Base-by-base conservation (phyloP, 1,140 invertebrate genomes). In the Cydia pomonella region DNA sequence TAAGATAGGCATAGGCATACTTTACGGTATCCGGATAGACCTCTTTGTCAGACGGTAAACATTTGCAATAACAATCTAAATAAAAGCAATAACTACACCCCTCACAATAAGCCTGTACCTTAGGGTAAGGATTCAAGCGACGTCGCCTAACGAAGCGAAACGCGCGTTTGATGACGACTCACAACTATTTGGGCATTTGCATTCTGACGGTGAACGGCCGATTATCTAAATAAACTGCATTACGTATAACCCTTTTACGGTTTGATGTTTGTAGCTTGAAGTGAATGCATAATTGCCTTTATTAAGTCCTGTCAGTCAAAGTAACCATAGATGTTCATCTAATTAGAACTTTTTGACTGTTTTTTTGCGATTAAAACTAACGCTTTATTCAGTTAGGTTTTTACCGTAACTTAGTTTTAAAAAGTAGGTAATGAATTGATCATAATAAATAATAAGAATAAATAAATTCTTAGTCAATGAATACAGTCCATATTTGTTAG, bases 31-130 rank as follows among this genome's bases (percentile, higher is more conserved):
- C n/a, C n/a, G n/a, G n/a, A 44, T 44, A 16, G 1, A 3, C 41
- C 41, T 44, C n/a, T 18, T 53, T 53, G n/a, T 7, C 5, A 53
- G 6, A 53, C 50, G 12, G 50, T 53, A 53, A 53, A 53, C 50
- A 53, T 53, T 53, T 53, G n/a, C 50, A 53, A 53, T 53, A 53
- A n/a, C 50, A n/a, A 53, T 53, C 16, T 18, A 53, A 53, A 53
- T 53, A 53, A 53, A 53, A 53, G 50, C 50, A 53, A 21, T 21
- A 53, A 53, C 50, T 18, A 18, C 50, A 53, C 50, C 50, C 50
- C 50, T 53, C 50, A 53, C 50, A 53, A 53, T 53, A 53, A 53
- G 2, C n/a, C 44, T 13, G 16, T 13, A 47, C 44, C 16, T 47
- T 53, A n/a, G 50, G n/a, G 50, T 53, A 53, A 53, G 16, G 5